Evolutionary conservation across 2,113 vertebrate species (phyloP).

Genomic region (Gavialis gangeticus): DNA sequence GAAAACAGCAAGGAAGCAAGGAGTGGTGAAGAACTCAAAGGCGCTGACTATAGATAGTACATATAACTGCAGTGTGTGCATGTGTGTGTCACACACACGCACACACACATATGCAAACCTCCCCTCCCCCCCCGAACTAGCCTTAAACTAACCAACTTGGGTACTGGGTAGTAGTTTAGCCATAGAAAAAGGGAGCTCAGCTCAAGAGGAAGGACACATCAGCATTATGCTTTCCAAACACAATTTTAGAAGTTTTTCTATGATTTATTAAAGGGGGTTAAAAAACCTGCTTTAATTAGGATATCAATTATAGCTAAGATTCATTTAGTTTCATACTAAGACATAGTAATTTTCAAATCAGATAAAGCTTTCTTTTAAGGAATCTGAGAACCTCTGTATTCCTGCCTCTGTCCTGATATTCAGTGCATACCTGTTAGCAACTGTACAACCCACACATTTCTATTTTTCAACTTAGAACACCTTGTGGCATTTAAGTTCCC

Average conservation of each 20-base stretch:
- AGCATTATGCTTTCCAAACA: neutral
- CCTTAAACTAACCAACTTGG: too few relatives aligned
- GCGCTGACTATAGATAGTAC: fast-evolving
- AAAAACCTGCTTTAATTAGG: conserved; percentile 15
- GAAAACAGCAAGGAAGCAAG: neutral
- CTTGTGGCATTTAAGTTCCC: conserved; percentile 69
- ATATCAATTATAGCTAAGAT: conserved; percentile 39
- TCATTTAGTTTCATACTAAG: neutral
- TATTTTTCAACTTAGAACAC: conserved; percentile 73
- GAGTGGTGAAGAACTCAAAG: neutral
- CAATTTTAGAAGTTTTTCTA: neutral
- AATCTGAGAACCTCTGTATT: conserved; percentile 64
- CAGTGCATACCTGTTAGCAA: conserved; percentile 53
- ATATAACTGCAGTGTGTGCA: too few relatives aligned
- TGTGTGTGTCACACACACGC: too few relatives aligned
- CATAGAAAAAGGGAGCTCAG: too few relatives aligned
- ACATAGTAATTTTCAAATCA: conserved; percentile 49
- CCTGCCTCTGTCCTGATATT: conserved; percentile 30
- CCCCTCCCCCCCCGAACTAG: too few relatives aligned
- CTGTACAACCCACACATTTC: conserved; percentile 65
- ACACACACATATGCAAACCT: too few relatives aligned
- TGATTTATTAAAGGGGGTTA: neutral
- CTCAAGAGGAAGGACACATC: neutral
- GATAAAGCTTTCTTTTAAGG: conserved; percentile 39
- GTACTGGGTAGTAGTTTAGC: too few relatives aligned